Evolutionary conservation across 1,140 invertebrate species (phyloP).

Genomic region (Halesus radiatus): DNA sequence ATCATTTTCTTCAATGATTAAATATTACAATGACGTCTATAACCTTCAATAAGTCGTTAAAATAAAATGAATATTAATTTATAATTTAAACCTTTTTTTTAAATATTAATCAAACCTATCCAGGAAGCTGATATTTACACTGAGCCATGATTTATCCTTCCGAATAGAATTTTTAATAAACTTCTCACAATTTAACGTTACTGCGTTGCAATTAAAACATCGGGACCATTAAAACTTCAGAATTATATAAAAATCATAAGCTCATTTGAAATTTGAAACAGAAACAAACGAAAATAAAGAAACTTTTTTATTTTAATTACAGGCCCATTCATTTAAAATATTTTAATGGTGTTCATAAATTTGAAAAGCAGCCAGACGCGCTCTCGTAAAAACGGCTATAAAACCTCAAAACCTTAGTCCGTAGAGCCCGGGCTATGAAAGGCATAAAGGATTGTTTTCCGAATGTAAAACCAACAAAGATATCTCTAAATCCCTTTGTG

Average conservation of each 20-base stretch:
- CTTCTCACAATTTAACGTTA: no score
- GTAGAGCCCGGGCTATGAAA: constrained; percentile 17
- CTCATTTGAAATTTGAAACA: constrained; percentile 4
- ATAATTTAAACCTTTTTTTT: no score
- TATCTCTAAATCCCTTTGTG: constrained; percentile 14
- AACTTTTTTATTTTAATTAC: constrained; percentile 32
- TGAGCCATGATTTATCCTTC: no score
- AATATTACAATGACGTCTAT: no score
- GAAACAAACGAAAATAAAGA: constrained; percentile 11
- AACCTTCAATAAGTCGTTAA: no score
- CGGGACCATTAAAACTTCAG: no score
- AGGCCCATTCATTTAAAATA: constrained; percentile 46
- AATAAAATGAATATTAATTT: no score
- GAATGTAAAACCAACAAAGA: constrained; percentile 25
- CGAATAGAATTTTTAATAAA: no score
- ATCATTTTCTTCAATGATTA: no score
- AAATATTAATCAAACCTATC: no score
- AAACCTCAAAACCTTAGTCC: constrained; percentile 34
- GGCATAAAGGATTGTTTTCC: constrained; percentile 28
- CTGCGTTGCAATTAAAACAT: constrained; percentile 5
- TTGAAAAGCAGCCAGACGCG: constrained; percentile 44
- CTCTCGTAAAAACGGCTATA: constrained; percentile 46
- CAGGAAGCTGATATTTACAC: no score
- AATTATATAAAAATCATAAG: no score
- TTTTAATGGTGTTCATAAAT: constrained; percentile 44